These are phyloP conservation scores for Pogonocichla stellata DNA, from an alignment of 2,113 vertebrate genomes.

Conservation along the genomic window DNA sequence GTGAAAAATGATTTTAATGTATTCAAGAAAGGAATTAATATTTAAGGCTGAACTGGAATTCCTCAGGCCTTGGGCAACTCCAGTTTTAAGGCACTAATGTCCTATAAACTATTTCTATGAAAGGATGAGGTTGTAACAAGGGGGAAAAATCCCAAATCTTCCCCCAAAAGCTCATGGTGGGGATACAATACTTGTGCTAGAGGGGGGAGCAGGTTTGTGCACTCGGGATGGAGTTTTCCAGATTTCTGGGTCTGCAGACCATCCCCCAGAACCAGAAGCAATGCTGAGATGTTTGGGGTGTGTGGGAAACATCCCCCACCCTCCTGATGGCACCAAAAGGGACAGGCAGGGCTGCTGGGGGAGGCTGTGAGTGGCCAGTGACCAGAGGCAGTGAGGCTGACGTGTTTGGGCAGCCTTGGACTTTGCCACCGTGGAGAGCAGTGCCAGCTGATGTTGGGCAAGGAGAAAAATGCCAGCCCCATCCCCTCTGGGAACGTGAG, in stretches of 20 bases:
- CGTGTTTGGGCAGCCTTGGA: background rate
- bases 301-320: background rate
- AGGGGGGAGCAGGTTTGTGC: background rate
- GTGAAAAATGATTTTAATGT: background rate
- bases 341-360: background rate
- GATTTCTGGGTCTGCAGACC: background rate
- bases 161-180: background rate
- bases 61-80: background rate
- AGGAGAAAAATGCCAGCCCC: background rate
- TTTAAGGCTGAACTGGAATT: background rate
- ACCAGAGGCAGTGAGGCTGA: background rate
- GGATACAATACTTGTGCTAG: background rate
- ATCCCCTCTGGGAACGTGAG: background rate
- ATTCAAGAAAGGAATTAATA: background rate
- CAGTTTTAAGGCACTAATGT: background rate
- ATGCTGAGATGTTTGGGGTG: background rate
- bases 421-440: rapidly evolving
- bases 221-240: background rate
- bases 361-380: background rate
- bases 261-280: background rate
- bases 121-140: background rate
- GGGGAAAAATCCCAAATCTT: background rate
- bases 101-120: background rate
- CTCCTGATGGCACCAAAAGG: rapidly evolving
- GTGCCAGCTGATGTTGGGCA: background rate